Conservation (phyloP, 2,888 invertebrate species). For the Cryptophagus acutangulus region DNA sequence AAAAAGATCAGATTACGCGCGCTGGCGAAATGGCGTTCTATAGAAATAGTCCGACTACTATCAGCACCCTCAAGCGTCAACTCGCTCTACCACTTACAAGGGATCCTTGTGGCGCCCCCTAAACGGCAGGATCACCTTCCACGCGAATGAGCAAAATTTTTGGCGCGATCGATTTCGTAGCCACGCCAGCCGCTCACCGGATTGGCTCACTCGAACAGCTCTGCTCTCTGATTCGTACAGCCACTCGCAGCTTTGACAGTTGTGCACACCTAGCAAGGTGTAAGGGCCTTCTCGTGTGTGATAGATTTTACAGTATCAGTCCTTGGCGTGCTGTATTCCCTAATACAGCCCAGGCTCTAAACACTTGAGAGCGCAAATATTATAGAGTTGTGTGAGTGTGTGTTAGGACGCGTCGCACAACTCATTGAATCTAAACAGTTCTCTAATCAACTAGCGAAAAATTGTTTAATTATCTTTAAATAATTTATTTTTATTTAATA, state of each 20-base stretch:
- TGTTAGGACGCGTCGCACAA: conserved; percentile 26
- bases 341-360: conserved; percentile 12
- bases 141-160: conserved; percentile 45
- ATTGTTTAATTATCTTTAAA: conserved; percentile 40
- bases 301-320: conserved; percentile 41
- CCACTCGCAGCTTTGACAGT: conserved; percentile 34
- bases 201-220: conserved; percentile 26
- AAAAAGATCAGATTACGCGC: conserved; percentile 17
- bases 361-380: too few species aligned
- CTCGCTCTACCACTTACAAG: conserved; percentile 24
- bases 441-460: conserved; percentile 35
- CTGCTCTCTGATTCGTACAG: conserved; percentile 24
- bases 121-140: conserved; percentile 42
- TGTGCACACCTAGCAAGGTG: conserved; percentile 46
- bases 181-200: conserved; percentile 24
- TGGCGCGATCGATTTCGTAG: conserved; percentile 34
- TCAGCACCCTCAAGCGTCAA: conserved; percentile 32
- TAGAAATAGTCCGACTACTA: conserved; percentile 15
- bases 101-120: conserved; percentile 45
- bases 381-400: conserved; percentile 21
- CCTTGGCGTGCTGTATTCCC: conserved; percentile 28
- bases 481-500: conserved; percentile 26
- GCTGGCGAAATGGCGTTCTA: conserved; percentile 22
- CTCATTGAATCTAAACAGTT: conserved; percentile 35
- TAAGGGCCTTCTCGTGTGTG: conserved; percentile 33